Base-by-base conservation (phyloP, 2,888 invertebrate genomes). In the Caradrina clavipalpis region DNA sequence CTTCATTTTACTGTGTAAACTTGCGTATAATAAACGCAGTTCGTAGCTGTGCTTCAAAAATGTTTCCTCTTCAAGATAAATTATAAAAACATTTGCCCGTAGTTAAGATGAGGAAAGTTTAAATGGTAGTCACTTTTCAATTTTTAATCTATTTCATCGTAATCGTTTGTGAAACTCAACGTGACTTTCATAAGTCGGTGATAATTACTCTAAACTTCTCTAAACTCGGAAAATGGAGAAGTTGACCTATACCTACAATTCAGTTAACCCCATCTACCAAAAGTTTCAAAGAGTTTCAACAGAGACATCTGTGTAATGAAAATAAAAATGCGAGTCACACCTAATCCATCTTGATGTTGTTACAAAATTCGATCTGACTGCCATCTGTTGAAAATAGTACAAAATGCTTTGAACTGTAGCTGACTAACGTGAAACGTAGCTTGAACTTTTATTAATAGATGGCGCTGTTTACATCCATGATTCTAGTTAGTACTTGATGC, bases 211-310 rank as follows among this genome's bases (percentile, higher is more conserved):
- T 7, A n/a, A 45, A n/a, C n/a, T n/a, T n/a, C n/a, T 21, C 21
- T 1, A 22, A 56, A 50, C 39, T 49, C n/a, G 7, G 15, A 15
- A 31, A 35, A 22, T 53, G 0, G 6, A 8, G 8, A 50, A 50
- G n/a, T 31, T 15, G 47, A 49, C 31, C 4, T 17, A 22, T 1
- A 22, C 4, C 45, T 26, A 21, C 17, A 15, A n/a, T 2, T 19
- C 17, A 11, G 8, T 17, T 50, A 71, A 59, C 58, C 1, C 67
- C 72, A 72, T 72, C 73, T 72, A 55, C 1, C n/a, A 26, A 31
- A 55, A 66, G 5, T 3, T 2, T 45, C 17, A 11, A 45, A 35
- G 17, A 19, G 39, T 50, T 55, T 26, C n/a, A n/a, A 22, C 4
- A 60, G 35, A 39, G 56, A 56, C 42, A 64, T 56, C 59, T 50